Conservation (phyloP, 2,888 invertebrate genomes). For the Selenia dentaria region DNA sequence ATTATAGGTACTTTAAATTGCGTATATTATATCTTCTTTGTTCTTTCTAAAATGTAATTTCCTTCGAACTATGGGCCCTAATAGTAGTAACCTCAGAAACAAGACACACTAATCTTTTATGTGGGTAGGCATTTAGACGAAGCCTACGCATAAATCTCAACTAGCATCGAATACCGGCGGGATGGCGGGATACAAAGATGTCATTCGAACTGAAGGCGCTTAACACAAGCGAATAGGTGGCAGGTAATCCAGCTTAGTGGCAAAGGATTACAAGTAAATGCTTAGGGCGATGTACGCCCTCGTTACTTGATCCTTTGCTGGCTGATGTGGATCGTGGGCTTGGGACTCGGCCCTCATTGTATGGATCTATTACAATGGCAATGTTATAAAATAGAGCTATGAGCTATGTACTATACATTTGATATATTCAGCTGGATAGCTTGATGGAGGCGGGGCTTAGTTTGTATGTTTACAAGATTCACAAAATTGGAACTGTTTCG, state of each 20-base stretch:
- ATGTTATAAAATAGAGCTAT: conserved; percentile 4
- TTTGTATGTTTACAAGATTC: too few relatives aligned
- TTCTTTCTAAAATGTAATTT: too few relatives aligned
- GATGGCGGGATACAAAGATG: conserved; percentile 54
- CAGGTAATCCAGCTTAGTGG: conserved; percentile 75
- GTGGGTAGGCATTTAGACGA: conserved; percentile 34
- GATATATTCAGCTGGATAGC: too few relatives aligned
- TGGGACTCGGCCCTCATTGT: conserved; percentile 13
- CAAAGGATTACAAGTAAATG: conserved; percentile 70
- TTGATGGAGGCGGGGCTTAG: too few relatives aligned
- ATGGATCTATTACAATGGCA: conserved; percentile 4
- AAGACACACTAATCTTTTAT: conserved; percentile 38
- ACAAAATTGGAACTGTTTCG: too few relatives aligned
- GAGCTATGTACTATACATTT: too few relatives aligned
- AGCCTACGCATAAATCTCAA: conserved; percentile 52
- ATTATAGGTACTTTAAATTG: too few relatives aligned
- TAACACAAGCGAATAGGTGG: conserved; percentile 64
- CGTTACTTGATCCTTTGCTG: conserved; percentile 62
- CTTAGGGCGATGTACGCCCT: conserved; percentile 62
- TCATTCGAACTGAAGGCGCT: conserved; percentile 59
- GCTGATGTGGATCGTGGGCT: conserved; percentile 18
- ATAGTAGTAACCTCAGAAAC: conserved; percentile 25
- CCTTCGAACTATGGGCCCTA: too few relatives aligned
- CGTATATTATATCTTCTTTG: too few relatives aligned
- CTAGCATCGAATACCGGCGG: conserved; percentile 54